Conservation (phyloP, 2,888 invertebrate species). For the Eupelmus urozonus region DNA sequence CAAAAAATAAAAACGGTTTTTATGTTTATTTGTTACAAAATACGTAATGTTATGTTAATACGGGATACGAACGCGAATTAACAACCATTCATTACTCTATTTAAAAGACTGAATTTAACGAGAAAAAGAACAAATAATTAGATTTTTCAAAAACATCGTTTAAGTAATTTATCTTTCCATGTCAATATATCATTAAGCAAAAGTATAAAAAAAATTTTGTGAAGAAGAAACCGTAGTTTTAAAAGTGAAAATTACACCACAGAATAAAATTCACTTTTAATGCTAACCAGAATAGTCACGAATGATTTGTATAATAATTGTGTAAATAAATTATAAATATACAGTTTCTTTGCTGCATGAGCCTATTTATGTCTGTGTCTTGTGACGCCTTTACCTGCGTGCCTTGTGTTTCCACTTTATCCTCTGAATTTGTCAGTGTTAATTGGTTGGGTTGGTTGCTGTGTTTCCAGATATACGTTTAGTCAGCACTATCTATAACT, state of each 20-base stretch:
- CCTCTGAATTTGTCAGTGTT: conserved; percentile 64
- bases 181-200: conserved; percentile 1
- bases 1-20: conserved; percentile 7
- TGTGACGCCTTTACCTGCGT: conserved; percentile 68
- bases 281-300: conserved; percentile 30
- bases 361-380: conserved; percentile 70
- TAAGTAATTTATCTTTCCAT: conserved; percentile 34
- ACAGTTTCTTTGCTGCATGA: conserved; percentile 73
- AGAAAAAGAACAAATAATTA: conserved; percentile 27
- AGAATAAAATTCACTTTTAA: conserved; percentile 10
- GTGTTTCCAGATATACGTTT: conserved; percentile 77
- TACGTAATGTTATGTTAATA: conserved; percentile 15
- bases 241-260: conserved; percentile 22
- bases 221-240: conserved; percentile 9
- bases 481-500: conserved; percentile 65
- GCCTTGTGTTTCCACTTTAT: conserved; percentile 58
- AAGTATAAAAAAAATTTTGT: conserved; percentile 11
- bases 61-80: conserved; percentile 19
- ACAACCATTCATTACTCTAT: conserved; percentile 26
- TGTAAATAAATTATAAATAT: conserved; percentile 74
- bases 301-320: conserved; percentile 51
- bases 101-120: conserved; percentile 60
- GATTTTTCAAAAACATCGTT: conserved; percentile 18
- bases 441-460: conserved; percentile 76
- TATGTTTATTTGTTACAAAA: conserved; percentile 35